A percentile compares a stretch with the other conserved stretches of the same genome.
Conservation (phyloP, 2,888 invertebrate species). For the Argyra leucocephala region DNA sequence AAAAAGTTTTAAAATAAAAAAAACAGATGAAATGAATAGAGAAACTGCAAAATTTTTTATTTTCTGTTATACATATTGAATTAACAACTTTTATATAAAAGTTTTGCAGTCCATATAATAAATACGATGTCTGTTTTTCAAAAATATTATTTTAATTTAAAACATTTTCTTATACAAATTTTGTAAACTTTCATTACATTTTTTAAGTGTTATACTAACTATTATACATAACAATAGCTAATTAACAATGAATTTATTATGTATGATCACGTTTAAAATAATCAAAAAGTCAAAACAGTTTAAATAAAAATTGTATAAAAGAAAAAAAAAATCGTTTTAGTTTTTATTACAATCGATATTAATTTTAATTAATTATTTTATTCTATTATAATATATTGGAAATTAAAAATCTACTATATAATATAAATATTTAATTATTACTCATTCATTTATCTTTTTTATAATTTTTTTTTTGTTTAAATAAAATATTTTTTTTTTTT, state of each 20-base stretch:
- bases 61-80: too few relatives aligned
- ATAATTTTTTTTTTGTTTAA: not conserved
- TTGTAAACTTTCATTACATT: not conserved
- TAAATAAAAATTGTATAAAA: not conserved
- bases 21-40: too few relatives aligned
- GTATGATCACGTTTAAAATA: not conserved
- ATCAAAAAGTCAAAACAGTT: constrained; percentile 5
- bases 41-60: too few relatives aligned
- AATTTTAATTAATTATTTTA: not conserved
- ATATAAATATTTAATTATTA: not conserved
- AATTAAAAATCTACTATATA: not conserved
- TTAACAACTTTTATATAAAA: too few relatives aligned
- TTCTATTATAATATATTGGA: not conserved
- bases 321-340: not conserved
- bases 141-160: not conserved
- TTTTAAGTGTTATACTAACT: not conserved
- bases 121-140: not conserved
- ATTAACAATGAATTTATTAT: not conserved
- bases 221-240: not conserved
- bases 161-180: not conserved
- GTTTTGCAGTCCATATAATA: too few relatives aligned
- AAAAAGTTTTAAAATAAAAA: too few relatives aligned
- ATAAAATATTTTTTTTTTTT: not conserved
- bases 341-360: not conserved
- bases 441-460: too few relatives aligned